Base-by-base conservation (phyloP, 2,888 invertebrate genomes). In the Tortricodes alternella region DNA sequence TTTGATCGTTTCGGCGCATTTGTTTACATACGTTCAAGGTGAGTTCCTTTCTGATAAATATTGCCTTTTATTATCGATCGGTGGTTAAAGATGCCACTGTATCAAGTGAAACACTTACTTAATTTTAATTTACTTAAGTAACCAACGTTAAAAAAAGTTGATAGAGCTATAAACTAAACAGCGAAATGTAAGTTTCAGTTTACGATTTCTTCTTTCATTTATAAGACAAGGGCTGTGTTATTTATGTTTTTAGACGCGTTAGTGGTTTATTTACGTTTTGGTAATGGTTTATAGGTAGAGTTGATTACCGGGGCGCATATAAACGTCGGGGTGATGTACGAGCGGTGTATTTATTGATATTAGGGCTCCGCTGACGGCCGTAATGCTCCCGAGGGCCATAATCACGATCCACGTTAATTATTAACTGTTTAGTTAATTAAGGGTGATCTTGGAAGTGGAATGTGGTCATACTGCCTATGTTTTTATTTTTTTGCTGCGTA, bases 11-110 rank as follows among this genome's bases (percentile, higher is more conserved):
- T 78, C 78, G 68, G 69, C 84, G 68, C 80, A 85, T 84, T 90
- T 91, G 90, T 91, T 91, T 91, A 91, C 91, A 85, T 88, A 84
- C 75, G 86, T 76, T 77, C 83, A 90, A 91, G 91, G 91, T 91
- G 80, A 86, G 86, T 74, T 73, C 76, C 78, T 80, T 82, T 76
- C 74, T 70, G 74, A 80, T 77, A 85, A 86, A 86, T 85, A 87
- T 80, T 80, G 68, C 71, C 71, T 78, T 81, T 78, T 79, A 77
- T 79, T n/a, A 86, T 85, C 77, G 83, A 87, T 87, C 83, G 73
- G 62, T 55, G 67, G 61, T 62, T 63, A 55, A 59, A 32, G 35
- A 49, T 44, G 23, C 21, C 27, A 29, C 32, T 55, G 27, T 29
- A 29, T 44, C 29, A 29, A 44, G 6, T 29, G 27, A n/a, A 2